Conservation (phyloP, 2,797 vertebrate genomes). For the Erethizon dorsatum region DNA sequence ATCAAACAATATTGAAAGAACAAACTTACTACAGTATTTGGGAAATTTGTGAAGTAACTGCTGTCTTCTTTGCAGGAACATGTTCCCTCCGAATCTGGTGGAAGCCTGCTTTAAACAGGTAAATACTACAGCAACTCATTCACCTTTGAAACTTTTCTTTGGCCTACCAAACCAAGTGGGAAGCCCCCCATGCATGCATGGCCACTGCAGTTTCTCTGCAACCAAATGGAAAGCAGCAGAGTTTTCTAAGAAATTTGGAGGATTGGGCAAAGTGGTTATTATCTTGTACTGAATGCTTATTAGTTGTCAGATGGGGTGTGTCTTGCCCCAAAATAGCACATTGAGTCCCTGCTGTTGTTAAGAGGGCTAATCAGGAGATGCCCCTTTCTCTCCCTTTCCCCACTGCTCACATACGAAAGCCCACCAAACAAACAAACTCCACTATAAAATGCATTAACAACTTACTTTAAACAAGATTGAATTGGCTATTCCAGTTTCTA, state of each 20-base stretch:
- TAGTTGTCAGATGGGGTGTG: neutral
- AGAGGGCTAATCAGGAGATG: neutral
- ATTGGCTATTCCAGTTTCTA: constrained; percentile 59
- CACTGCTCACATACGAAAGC: neutral
- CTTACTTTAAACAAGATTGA: constrained; percentile 53
- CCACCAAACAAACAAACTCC: constrained; percentile 46
- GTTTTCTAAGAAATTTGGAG: constrained; percentile 24
- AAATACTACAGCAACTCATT: constrained; percentile 77
- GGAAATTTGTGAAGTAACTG: constrained; percentile 74
- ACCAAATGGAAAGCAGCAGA: constrained; percentile 5
- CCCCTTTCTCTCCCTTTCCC: neutral
- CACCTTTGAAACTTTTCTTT: constrained; percentile 37
- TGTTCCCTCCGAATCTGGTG: constrained; percentile 99
- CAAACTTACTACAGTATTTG: constrained; percentile 9
- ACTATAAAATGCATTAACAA: constrained; percentile 23
- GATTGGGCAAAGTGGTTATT: neutral
- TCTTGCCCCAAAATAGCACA: neutral
- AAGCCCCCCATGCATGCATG: neutral
- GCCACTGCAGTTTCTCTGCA: neutral
- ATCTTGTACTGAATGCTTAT: neutral
- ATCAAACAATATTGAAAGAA: constrained; percentile 25
- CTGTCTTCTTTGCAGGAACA: constrained; percentile 94
- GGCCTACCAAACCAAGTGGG: neutral
- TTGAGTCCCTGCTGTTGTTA: constrained; percentile 13
- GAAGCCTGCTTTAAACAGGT: constrained; percentile 99